Base-by-base conservation (phyloP, 2,113 vertebrate species). In the Garra rufa region DNA sequence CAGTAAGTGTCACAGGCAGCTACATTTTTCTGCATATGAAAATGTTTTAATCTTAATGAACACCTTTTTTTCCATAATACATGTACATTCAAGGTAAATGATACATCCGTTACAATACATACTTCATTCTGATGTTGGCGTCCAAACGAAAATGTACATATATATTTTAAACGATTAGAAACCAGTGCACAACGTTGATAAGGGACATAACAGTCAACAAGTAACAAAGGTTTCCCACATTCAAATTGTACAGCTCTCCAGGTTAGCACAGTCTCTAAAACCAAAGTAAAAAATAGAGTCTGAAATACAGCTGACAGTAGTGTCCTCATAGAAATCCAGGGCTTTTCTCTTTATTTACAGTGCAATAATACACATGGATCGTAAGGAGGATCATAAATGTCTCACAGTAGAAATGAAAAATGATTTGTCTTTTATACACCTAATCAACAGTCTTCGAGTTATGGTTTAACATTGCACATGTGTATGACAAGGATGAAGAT, bases 51-150 rank as follows among this genome's bases (percentile, higher is more conserved):
- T 85, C 84, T 14, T 85, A 88, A 87, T 88, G 86, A 93, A 93
- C 89, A n/a, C 89, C 91, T 78, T 77, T 89, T 89, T 93, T 94
- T 92, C 92, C 69, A 88, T 92, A 91, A 92, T 92, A 94, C 92
- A 89, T 92, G 59, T 93, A 94, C 93, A 95, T 94, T 94, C 93
- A 94, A 94, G 92, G 91, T 89, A 93, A 95, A 93, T 89, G 86
- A 92, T 89, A 91, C 91, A 91, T 92, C 92, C 90, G 92, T 81
- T 93, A 91, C 87, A 92, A 91, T 93, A 94, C 93, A 93, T 92
- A 89, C 87, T 90, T 90, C 89, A 92, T 92, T 92, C 91, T 92
- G 89, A 90, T 88, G 84, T 91, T 88, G 79, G 90, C 86, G 87
- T 89, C 88, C 90, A 84, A 90, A 87, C 74, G 89, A 87, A 89